These are phyloP conservation scores for Ganaspis brasiliensis DNA, from an alignment of 2,888 invertebrate species.

Conservation along the genomic window DNA sequence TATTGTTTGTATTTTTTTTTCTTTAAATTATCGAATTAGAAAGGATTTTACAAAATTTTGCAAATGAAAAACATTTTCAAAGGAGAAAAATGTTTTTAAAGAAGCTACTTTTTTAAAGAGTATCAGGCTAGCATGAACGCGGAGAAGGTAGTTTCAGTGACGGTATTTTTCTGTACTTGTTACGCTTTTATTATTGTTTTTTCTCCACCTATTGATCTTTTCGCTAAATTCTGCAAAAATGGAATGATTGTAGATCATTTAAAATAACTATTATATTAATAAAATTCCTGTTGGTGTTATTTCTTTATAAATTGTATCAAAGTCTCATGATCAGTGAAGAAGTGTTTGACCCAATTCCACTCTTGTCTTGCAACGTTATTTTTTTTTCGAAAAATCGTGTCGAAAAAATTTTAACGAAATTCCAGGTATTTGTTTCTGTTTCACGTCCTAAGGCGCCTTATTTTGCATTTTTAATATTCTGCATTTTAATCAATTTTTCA, in stretches of 20 bases:
- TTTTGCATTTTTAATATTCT: too few relatives aligned
- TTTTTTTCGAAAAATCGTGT: background rate
- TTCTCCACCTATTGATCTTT: background rate
- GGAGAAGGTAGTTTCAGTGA: background rate
- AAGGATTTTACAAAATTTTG: too few relatives aligned
- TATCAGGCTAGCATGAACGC: conserved; percentile 5
- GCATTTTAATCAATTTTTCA: too few relatives aligned
- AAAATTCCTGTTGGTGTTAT: background rate
- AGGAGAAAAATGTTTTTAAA: conserved; percentile 9
- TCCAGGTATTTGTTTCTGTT: too few relatives aligned
- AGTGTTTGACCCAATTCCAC: background rate
- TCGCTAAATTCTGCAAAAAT: background rate
- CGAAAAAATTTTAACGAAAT: too few relatives aligned
- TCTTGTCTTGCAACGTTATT: background rate
- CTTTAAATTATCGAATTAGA: too few relatives aligned
- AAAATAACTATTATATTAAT: background rate
- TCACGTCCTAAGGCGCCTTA: too few relatives aligned
- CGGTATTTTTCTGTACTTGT: background rate
- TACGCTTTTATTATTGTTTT: background rate
- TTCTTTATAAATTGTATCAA: conserved; percentile 18
- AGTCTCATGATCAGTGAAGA: background rate
- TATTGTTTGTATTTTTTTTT: too few relatives aligned
- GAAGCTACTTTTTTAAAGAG: conserved; percentile 12
- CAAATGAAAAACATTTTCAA: too few relatives aligned
- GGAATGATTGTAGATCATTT: background rate